A percentile compares a stretch with the other conserved stretches of the same genome.
Evolutionary conservation across 2,113 vertebrate genomes (phyloP).

Genomic region (Morone chrysops): DNA sequence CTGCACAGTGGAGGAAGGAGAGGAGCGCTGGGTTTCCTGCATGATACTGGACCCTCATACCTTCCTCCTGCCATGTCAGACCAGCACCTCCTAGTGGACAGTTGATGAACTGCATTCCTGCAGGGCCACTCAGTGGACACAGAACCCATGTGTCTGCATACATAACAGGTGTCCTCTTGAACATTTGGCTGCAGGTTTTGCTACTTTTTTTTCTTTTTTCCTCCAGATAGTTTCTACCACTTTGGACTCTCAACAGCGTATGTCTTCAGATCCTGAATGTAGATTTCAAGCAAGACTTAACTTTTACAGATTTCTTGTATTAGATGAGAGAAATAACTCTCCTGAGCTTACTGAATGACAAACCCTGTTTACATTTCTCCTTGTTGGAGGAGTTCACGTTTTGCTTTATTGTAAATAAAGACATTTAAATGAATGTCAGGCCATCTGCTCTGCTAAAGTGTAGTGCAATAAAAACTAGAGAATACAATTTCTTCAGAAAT

Average conservation of each 20-base stretch:
- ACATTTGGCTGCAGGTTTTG: slow-evolving; percentile 42
- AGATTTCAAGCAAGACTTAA: slow-evolving; percentile 56
- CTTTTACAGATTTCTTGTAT: slow-evolving; percentile 47
- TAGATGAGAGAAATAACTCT: slow-evolving; percentile 29
- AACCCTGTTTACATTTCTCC: slow-evolving; percentile 76
- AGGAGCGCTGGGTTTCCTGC: slow-evolving; percentile 48
- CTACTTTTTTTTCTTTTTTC: slow-evolving; percentile 21
- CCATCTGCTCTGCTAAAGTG: slow-evolving; percentile 67
- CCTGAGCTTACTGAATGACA: slow-evolving; percentile 56
- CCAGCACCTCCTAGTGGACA: slow-evolving; percentile 55
- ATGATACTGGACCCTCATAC: slow-evolving; percentile 52
- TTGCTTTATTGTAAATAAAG: slow-evolving; percentile 71
- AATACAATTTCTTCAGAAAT: slow-evolving; percentile 9
- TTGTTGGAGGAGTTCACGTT: slow-evolving; percentile 49
- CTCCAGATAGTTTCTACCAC: slow-evolving; percentile 29
- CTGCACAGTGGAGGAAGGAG: slow-evolving; percentile 34
- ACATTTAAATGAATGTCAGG: slow-evolving; percentile 66
- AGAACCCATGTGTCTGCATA: neutral
- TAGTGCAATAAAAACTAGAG: slow-evolving; percentile 56
- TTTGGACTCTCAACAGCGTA: slow-evolving; percentile 51
- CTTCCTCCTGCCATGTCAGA: slow-evolving; percentile 44
- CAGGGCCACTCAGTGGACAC: neutral
- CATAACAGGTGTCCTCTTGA: slow-evolving; percentile 19
- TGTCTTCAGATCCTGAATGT: slow-evolving; percentile 72
- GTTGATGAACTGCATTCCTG: slow-evolving; percentile 44